A percentile compares a stretch with the other conserved stretches of the same genome.
Conservation (phyloP, 1,140 invertebrate genomes). For the Drosophila pectinifera region DNA sequence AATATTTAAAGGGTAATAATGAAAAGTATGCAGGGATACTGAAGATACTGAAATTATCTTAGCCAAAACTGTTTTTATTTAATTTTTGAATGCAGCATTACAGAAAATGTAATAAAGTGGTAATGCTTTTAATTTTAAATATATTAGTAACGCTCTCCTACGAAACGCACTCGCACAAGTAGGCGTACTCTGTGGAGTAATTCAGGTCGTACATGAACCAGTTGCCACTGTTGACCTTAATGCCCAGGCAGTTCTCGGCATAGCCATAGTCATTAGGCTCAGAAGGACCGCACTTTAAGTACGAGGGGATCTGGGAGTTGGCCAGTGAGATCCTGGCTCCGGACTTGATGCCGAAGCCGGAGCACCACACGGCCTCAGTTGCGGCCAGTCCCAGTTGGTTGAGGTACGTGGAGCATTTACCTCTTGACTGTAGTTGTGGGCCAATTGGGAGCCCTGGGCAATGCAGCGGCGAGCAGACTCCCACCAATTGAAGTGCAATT, state of each 20-base stretch:
- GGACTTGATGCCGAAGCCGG: constrained; percentile 2
- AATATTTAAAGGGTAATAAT: too few species aligned
- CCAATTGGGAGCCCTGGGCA: background rate
- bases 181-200: constrained; percentile 5
- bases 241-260: constrained; percentile 15
- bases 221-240: constrained; percentile 7
- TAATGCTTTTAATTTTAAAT: background rate
- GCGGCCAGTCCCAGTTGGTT: background rate
- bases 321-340: constrained; percentile 14
- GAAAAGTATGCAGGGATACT: too few species aligned
- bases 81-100: too few species aligned
- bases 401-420: constrained; percentile 1
- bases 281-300: constrained; percentile 3
- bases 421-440: constrained; percentile 3
- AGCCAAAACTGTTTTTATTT: too few species aligned
- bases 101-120: too few species aligned
- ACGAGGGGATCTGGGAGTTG: constrained; percentile 7
- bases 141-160: background rate
- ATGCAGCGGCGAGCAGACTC: constrained; percentile 10
- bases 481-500: constrained; percentile 12
- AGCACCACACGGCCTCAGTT: background rate
- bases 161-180: background rate
- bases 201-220: constrained; percentile 16
- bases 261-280: constrained; percentile 9
- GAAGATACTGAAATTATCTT: too few species aligned